Conservation (phyloP, 2,888 invertebrate species). For the Endomychus coccineus region DNA sequence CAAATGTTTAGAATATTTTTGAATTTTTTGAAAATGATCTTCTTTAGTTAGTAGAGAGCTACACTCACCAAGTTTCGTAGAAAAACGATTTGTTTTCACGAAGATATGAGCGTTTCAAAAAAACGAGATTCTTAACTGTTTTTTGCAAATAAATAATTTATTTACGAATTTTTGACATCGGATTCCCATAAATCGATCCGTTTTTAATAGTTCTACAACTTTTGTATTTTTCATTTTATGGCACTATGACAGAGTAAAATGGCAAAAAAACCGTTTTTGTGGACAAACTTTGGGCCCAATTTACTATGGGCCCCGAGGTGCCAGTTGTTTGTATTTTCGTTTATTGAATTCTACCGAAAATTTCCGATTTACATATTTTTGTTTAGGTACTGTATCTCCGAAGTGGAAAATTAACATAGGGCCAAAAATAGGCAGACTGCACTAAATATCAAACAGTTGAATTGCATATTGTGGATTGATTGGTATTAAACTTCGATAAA, state of each 20-base stretch:
- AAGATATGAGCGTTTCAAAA: background rate
- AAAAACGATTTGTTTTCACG: background rate
- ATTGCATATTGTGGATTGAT: too few species aligned
- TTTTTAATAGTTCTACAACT: constrained; percentile 1
- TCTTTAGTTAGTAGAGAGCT: constrained; percentile 1
- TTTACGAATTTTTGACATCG: background rate
- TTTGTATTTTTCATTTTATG: background rate
- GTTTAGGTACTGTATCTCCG: too few species aligned
- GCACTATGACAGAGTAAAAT: background rate
- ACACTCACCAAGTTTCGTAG: background rate
- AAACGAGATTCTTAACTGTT: background rate
- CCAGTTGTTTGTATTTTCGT: constrained; percentile 1
- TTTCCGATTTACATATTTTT: too few species aligned
- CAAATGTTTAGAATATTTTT: background rate
- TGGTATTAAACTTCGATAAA: too few species aligned
- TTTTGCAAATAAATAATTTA: background rate
- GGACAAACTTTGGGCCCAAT: background rate
- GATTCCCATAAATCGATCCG: background rate
- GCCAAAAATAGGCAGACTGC: too few species aligned
- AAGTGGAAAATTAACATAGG: too few species aligned
- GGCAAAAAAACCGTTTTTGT: constrained; percentile 1
- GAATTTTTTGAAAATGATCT: background rate
- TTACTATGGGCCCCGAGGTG: too few species aligned
- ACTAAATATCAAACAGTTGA: too few species aligned
- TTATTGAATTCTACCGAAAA: too few species aligned